Base-by-base conservation (phyloP, 2,888 invertebrate species). In the Polyploca ridens region DNA sequence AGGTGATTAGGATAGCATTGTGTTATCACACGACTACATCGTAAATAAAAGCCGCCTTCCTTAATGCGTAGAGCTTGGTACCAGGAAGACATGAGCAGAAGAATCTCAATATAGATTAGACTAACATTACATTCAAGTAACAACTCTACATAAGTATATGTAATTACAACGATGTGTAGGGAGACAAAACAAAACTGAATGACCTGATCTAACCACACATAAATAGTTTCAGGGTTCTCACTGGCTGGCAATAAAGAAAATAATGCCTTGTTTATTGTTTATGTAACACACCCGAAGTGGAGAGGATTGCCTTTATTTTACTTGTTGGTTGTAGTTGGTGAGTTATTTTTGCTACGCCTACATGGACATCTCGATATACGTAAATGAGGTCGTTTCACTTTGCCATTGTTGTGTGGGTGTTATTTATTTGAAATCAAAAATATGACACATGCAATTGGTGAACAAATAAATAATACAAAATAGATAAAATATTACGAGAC, bases 301-400 rank as follows among this genome's bases (percentile, higher is more conserved):
- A 46, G 46, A 46, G 46, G 46, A 46, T 54, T 54, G 54, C 54
- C 19, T 54, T 54, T 54, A 54, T 54, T 54, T 54, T 54, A 54
- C 54, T 19, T 54, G 54, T 54, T 19, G 54, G 54, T 10, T 46
- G 14, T 44, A 44, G 44, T 44, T 44, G n/a, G n/a, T n/a, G 10
- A 54, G 54, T 19, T 54, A 54, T 54, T 54, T 54, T n/a, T 54
- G 54, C 7, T 54, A 54, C 19, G 10, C 16, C 54, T 10, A 19
- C 19, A 54, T 19, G 19, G 16, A 16, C 3, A 16, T 16, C 8
- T 49, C 7, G 16, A n/a, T 49, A 16, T 16, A 16, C n/a, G 5
- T n/a, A 49, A 54, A n/a, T 54, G 19, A 19, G 19, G 54, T 19
- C 19, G 10, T 8, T 19, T 54, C 19, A 10, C 54, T 10, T 10